These are phyloP conservation scores for Platynereis dumerilii DNA, from an alignment of 2,888 invertebrate species.

Conservation along the genomic window DNA sequence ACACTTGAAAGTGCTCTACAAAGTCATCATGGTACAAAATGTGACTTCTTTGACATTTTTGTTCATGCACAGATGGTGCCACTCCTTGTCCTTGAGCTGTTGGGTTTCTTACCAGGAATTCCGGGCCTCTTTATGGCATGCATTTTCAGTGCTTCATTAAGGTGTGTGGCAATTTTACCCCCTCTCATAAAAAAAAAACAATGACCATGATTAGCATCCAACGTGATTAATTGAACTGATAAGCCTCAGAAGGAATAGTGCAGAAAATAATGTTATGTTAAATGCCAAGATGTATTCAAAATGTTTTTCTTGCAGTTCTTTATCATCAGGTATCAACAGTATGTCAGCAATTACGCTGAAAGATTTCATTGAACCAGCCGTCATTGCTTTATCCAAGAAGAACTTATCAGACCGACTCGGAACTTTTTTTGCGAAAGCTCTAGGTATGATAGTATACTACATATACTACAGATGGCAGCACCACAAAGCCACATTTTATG, in stretches of 20 bases:
- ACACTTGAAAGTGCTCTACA: no score
- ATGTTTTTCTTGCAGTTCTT: conserved; percentile 7
- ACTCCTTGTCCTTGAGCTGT: conserved; percentile 16
- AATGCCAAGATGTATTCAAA: no score
- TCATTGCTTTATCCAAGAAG: no score
- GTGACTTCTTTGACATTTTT: not conserved
- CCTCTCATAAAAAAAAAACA: no score
- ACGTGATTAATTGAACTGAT: no score
- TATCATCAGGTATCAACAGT: conserved; percentile 9
- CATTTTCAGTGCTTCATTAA: conserved; percentile 23
- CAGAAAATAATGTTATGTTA: no score
- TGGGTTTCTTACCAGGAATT: conserved; percentile 22
- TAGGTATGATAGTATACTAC: not conserved
- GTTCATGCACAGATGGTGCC: conserved; percentile 22
- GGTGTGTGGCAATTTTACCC: not conserved
- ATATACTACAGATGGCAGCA: no score
- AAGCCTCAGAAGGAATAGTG: no score
- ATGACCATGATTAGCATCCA: no score
- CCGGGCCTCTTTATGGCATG: conserved; percentile 27
- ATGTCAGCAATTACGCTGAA: conserved; percentile 5
- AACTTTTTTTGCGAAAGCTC: not conserved
- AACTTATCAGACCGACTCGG: not conserved
- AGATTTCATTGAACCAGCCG: conserved; percentile 1
- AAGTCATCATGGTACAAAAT: no score
- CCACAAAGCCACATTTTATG: no score